Conservation (phyloP, 2,888 invertebrate genomes). For the Drepana falcataria region DNA sequence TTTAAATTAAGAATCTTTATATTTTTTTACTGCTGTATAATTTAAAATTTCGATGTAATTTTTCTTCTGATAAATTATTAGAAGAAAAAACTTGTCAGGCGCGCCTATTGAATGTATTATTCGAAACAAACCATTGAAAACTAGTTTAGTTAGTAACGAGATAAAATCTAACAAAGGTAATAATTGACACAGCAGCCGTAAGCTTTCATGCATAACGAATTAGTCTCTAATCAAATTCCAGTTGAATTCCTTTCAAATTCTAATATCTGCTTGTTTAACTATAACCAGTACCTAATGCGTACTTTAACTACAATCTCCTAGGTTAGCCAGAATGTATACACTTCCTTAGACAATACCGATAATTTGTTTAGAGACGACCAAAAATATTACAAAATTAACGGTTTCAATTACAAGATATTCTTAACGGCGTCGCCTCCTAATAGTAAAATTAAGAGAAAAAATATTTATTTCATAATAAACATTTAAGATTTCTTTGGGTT, state of each 20-base stretch:
- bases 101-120: too few relatives aligned
- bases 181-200: neutral
- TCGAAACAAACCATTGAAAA: neutral
- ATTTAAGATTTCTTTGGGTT: too few relatives aligned
- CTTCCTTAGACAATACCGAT: constrained; percentile 16
- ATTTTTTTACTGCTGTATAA: too few relatives aligned
- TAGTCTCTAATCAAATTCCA: neutral
- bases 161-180: neutral
- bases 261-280: neutral
- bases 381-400: constrained; percentile 1
- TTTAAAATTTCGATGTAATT: too few relatives aligned
- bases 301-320: constrained; percentile 24
- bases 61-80: too few relatives aligned
- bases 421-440: too few relatives aligned
- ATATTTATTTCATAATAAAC: too few relatives aligned
- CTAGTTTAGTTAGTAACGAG: neutral
- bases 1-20: too few relatives aligned
- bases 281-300: constrained; percentile 1
- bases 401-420: too few relatives aligned
- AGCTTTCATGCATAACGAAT: neutral
- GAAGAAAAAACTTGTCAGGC: too few relatives aligned
- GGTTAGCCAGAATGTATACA: constrained; percentile 30
- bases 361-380: neutral
- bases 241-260: neutral
- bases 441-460: too few relatives aligned